Evolutionary conservation across 92 coral and sea anemone species (phyloP).

Genomic region (Anthopleura xanthogrammica): DNA sequence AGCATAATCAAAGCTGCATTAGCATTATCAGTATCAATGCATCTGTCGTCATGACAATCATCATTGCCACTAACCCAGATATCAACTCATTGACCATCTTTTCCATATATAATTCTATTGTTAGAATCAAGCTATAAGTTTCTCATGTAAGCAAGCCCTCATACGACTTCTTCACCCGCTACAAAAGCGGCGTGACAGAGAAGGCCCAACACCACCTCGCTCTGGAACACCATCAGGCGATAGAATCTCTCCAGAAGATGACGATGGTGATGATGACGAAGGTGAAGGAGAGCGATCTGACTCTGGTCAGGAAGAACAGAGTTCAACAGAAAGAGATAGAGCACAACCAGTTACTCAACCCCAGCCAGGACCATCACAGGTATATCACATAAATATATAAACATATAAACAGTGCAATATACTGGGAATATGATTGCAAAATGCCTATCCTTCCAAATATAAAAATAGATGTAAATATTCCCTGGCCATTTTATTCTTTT

Average conservation of each 20-base stretch:
- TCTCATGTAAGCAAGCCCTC: slow-evolving; percentile 93
- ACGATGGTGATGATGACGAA: slow-evolving; percentile 77
- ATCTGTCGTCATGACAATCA: not conserved
- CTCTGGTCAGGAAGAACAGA: slow-evolving; percentile 50
- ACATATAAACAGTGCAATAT: too few species aligned
- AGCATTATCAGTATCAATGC: not conserved
- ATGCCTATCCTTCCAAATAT: too few species aligned
- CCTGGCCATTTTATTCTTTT: too few species aligned
- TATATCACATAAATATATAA: not conserved
- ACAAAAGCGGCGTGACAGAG: slow-evolving; percentile 65
- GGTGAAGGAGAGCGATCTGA: slow-evolving; percentile 57
- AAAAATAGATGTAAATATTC: too few species aligned
- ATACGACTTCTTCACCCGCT: slow-evolving; percentile 76
- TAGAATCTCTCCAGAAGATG: slow-evolving; percentile 73
- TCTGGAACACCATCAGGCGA: slow-evolving; percentile 72
- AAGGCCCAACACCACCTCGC: slow-evolving; percentile 68
- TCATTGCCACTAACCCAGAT: not conserved
- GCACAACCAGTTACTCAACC: slow-evolving; percentile 31
- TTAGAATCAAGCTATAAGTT: slow-evolving; percentile 87
- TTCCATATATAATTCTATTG: not conserved
- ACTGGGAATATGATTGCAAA: too few species aligned
- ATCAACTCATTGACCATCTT: not conserved
- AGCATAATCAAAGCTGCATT: not conserved
- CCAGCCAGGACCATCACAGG: slow-evolving; percentile 30
- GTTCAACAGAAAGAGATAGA: slow-evolving; percentile 29